Percentiles rank a stretch among this genome's conserved stretches.
phyloP scores from a whole-genome alignment of 2,113 vertebrate genomes.

The Geothlypis trichas region DNA sequence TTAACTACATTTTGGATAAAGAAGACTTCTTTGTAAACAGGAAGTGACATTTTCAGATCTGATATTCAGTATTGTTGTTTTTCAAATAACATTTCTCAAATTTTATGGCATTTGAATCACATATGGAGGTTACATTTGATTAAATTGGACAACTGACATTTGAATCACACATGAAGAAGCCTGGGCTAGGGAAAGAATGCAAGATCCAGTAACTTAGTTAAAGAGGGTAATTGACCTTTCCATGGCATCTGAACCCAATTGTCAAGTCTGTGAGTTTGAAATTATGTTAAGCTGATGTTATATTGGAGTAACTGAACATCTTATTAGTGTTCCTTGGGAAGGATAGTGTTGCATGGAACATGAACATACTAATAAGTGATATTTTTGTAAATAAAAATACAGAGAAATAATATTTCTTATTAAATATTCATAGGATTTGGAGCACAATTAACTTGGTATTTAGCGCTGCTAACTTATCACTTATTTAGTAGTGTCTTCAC shows the following conservation, averaged over 20 bases:
- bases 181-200: not conserved
- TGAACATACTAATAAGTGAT: not conserved
- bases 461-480: not conserved
- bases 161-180: slow-evolving; percentile 7
- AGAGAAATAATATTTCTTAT: not conserved
- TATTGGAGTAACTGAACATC: not conserved
- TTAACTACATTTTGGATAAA: not conserved
- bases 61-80: not conserved
- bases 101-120: not conserved
- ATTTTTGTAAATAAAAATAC: not conserved
- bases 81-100: not conserved
- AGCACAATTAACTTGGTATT: not conserved
- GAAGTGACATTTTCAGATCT: not conserved
- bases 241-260: not conserved
- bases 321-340: not conserved
- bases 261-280: slow-evolving; percentile 17
- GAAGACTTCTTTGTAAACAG: not conserved
- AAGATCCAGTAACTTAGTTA: not conserved
- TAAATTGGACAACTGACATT: slow-evolving; percentile 27
- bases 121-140: not conserved
- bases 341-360: not conserved
- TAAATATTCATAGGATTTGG: not conserved
- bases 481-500: not conserved
- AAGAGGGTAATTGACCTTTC: slow-evolving; percentile 38
- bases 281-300: not conserved